Evolutionary conservation across 2,888 invertebrate species (phyloP).

Genomic region (Metallyticus violacea): DNA sequence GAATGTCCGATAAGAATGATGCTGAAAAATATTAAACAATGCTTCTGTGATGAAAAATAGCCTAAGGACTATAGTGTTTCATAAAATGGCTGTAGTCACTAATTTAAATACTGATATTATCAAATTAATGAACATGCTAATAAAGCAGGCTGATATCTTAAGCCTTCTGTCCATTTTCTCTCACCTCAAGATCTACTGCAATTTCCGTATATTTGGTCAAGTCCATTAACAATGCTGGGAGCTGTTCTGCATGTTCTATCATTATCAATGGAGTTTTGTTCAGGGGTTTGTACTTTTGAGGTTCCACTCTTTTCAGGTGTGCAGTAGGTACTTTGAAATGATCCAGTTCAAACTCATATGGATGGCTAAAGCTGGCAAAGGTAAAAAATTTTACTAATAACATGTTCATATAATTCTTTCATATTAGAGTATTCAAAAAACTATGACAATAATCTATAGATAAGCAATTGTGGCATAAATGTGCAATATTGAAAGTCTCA

Average conservation of each 20-base stretch:
- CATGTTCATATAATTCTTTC: no score
- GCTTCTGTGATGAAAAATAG: neutral
- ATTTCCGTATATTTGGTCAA: conserved; percentile 68
- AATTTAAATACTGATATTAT: neutral
- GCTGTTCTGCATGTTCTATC: conserved; percentile 62
- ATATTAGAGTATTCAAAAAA: no score
- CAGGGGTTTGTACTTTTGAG: conserved; percentile 50
- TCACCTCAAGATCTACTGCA: conserved; percentile 79
- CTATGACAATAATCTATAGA: no score
- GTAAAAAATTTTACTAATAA: neutral
- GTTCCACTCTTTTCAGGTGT: conserved; percentile 51
- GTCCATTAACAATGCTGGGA: conserved; percentile 64
- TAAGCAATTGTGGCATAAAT: no score
- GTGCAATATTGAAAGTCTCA: no score
- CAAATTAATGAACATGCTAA: neutral
- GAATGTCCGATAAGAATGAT: conserved; percentile 89
- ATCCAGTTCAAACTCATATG: conserved; percentile 82
- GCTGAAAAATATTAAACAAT: conserved; percentile 47
- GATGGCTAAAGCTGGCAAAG: conserved; percentile 73
- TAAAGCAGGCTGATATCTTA: neutral
- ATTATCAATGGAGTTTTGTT: conserved; percentile 64
- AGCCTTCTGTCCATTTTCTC: neutral
- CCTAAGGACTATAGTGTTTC: neutral
- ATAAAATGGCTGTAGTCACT: neutral
- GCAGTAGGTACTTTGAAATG: conserved; percentile 59